phyloP scores from a whole-genome alignment of 2,113 vertebrate species.

The Neopipo cinnamomea region DNA sequence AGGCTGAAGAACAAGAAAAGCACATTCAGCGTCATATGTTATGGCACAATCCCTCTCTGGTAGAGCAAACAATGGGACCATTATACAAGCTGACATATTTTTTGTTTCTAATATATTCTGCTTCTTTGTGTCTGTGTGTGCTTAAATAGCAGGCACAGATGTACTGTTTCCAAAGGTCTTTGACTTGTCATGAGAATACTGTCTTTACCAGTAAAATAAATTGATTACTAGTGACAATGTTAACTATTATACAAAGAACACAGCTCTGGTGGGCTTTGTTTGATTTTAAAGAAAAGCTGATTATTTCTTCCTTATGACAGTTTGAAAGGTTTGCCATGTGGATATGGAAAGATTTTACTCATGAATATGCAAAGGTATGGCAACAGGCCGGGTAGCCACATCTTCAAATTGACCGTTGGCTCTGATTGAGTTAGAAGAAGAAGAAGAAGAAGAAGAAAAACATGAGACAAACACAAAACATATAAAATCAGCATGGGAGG shows the following conservation, averaged over 20 bases:
- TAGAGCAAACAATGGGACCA: conserved; percentile 71
- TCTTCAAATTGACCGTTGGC: conserved; percentile 39
- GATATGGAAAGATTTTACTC: conserved; percentile 58
- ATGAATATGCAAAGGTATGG: conserved; percentile 63
- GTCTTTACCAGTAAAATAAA: conserved; percentile 65
- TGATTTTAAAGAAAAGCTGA: conserved; percentile 60
- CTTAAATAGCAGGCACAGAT: conserved; percentile 77
- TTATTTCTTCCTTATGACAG: conserved; percentile 74
- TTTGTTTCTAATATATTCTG: conserved; percentile 78
- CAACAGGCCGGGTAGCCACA: conserved; percentile 29
- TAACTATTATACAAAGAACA: conserved; percentile 62
- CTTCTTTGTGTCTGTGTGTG: conserved; percentile 70
- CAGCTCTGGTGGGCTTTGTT: conserved; percentile 59
- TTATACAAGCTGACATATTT: conserved; percentile 76
- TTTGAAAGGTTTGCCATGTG: conserved; percentile 68
- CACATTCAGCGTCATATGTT: conserved; percentile 68
- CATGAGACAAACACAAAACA: background rate
- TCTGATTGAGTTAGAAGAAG: background rate
- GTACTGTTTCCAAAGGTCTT: conserved; percentile 77
- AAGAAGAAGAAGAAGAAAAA: background rate
- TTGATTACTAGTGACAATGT: conserved; percentile 65
- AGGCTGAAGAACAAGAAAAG: conserved; percentile 66
- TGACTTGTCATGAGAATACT: conserved; percentile 75
- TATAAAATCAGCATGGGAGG: background rate
- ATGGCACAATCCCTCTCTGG: conserved; percentile 69